A percentile compares a stretch with the other conserved stretches of the same genome.
Evolutionary conservation across 2,888 invertebrate species (phyloP).

Genomic region (Prenolepis imparis): DNA sequence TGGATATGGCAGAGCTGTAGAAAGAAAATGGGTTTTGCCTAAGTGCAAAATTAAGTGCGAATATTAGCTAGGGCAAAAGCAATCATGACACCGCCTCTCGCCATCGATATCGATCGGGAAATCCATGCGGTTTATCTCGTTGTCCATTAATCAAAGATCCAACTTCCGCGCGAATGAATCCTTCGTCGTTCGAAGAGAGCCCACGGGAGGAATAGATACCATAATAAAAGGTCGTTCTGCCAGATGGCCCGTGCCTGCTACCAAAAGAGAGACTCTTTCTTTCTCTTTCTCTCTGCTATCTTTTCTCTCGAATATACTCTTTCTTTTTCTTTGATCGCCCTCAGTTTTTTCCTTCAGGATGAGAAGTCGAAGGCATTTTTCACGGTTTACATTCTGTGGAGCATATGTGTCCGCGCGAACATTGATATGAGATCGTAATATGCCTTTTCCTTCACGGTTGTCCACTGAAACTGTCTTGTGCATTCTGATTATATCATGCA

Average conservation of each 20-base stretch:
- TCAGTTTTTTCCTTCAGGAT: constrained; percentile 34
- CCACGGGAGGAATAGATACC: constrained; percentile 69
- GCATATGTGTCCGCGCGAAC: constrained; percentile 8
- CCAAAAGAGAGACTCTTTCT: constrained; percentile 58
- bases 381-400: constrained; percentile 15
- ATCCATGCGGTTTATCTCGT: constrained; percentile 65
- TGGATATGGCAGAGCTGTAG: not conserved
- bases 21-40: constrained; percentile 2
- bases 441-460: not conserved
- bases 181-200: constrained; percentile 62
- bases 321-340: constrained; percentile 27
- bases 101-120: constrained; percentile 49
- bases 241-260: constrained; percentile 76
- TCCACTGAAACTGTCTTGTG: not conserved
- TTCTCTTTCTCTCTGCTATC: constrained; percentile 39
- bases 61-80: constrained; percentile 12
- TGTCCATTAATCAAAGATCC: constrained; percentile 71
- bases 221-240: constrained; percentile 73
- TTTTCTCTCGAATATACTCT: constrained; percentile 51
- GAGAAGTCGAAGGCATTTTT: constrained; percentile 6
- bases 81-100: not conserved
- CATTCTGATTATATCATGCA: not conserved
- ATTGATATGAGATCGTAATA: constrained; percentile 31
- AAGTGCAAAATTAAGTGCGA: not conserved
- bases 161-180: constrained; percentile 72